Evolutionary conservation across 1,140 invertebrate species (phyloP), one percentile per base, ranked within the genome.

Genomic region (Trichogramma pretiosum): DNA sequence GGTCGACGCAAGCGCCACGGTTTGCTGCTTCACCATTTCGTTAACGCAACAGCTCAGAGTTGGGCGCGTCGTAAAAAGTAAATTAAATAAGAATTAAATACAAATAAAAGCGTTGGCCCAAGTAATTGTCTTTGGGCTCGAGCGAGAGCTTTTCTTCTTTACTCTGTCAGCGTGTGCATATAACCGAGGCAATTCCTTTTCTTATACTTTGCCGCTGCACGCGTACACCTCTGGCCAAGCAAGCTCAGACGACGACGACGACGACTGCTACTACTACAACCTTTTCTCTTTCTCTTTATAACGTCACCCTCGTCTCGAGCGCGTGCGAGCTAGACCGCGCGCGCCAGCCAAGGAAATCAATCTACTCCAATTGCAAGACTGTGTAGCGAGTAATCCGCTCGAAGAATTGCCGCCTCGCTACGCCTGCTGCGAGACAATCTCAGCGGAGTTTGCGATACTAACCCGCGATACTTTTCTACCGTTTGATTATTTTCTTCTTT

Each of bases 61-160:
- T n/a, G n/a, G n/a, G n/a, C n/a, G n/a, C n/a, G n/a, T 60, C 60
- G 61, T 69, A 70, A 68, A 69, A 69, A 68, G 67, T 68, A 70
- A 70, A 69, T 70, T 67, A 70, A 70, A 69, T 67, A 64, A 70
- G 68, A 70, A 69, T 70, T 68, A 70, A 69, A 69, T 66, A 69
- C 59, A 68, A 70, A 70, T 70, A 70, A 70, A 69, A 69, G 48
- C 65, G 63, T 48, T 70, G 61, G 65, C 63, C 66, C 68, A 68
- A 69, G 67, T 70, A 70, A 70, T 70, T 70, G 68, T 61, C 56
- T 68, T 55, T 56, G 42, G 42, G 24, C n/a, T n/a, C n/a, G n/a
- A n/a, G n/a, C 48, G 42, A 43, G 44, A 48, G 36, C 17, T 40
- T 52, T 47, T 48, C 45, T 50, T 50, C 44, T 48, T 54, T 44